Evolutionary conservation across 2,797 vertebrate species (phyloP).

Genomic region (Gymnothorax reevesii): DNA sequence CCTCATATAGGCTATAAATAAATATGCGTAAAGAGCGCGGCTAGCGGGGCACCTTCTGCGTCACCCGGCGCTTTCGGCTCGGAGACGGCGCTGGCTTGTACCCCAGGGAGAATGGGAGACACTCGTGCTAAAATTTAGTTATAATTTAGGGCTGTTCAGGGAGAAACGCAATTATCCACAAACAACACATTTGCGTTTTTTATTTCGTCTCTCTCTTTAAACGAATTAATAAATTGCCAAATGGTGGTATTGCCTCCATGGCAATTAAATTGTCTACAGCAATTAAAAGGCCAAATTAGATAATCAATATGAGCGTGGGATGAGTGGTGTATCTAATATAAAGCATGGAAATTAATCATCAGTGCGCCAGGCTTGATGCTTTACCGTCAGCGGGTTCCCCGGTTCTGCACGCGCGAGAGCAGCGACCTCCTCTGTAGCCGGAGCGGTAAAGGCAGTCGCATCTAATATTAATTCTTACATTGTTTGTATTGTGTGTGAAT

Average conservation of each 20-base stretch:
- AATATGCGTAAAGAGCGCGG: neutral
- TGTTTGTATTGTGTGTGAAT: neutral
- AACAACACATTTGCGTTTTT: neutral
- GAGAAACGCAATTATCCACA: neutral
- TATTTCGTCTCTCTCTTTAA: neutral
- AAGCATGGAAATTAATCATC: neutral
- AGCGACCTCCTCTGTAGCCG: slow-evolving; percentile 7
- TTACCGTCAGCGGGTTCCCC: slow-evolving; percentile 16
- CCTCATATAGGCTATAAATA: neutral
- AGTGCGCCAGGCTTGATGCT: neutral
- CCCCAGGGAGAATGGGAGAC: neutral
- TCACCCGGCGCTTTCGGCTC: slow-evolving; percentile 37
- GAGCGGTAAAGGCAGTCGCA: neutral
- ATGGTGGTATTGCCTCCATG: neutral
- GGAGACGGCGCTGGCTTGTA: neutral
- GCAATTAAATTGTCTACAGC: neutral
- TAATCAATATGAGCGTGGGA: too few species aligned
- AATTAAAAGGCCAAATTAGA: neutral
- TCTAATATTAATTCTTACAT: neutral
- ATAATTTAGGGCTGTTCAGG: neutral
- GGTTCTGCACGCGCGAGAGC: slow-evolving; percentile 32
- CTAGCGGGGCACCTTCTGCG: neutral
- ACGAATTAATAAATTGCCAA: neutral
- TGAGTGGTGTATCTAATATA: neutral
- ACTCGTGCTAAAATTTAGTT: neutral